A percentile compares a stretch with the other conserved stretches of the same genome.
Conservation (phyloP, 2,113 vertebrate genomes). For the Eulemur rufifrons region DNA sequence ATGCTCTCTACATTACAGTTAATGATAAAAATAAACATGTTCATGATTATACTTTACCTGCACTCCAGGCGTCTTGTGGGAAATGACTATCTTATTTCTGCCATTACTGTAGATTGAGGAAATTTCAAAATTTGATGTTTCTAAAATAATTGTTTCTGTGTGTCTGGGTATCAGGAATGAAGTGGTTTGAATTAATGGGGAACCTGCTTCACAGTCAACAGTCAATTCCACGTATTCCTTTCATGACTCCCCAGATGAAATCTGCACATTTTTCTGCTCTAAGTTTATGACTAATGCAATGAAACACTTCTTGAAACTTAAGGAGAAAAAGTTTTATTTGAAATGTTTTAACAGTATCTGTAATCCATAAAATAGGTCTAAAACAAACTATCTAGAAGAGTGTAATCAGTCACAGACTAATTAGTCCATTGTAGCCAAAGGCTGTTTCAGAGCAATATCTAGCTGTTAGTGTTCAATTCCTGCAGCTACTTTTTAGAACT, state of each 20-base stretch:
- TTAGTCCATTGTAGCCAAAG: neutral
- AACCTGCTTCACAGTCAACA: slow-evolving; percentile 25
- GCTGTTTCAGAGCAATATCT: neutral
- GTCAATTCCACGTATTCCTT: slow-evolving; percentile 30
- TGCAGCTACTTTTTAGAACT: neutral
- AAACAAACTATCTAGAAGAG: slow-evolving; percentile 30
- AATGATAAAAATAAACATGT: slow-evolving; percentile 53
- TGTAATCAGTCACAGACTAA: slow-evolving; percentile 41
- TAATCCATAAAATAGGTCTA: neutral
- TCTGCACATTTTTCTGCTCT: neutral
- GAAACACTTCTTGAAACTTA: neutral
- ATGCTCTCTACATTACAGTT: slow-evolving; percentile 6
- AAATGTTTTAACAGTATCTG: slow-evolving; percentile 21
- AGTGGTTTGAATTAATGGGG: slow-evolving; percentile 46
- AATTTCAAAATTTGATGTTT: slow-evolving; percentile 41
- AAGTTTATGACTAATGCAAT: neutral
- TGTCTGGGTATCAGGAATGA: neutral
- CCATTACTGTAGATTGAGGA: neutral
- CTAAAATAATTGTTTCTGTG: slow-evolving; percentile 48
- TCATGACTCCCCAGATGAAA: slow-evolving; percentile 21
- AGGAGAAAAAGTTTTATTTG: slow-evolving; percentile 24
- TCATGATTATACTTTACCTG: slow-evolving; percentile 11
- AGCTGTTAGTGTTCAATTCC: neutral
- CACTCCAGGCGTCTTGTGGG: neutral
- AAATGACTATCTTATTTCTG: slow-evolving; percentile 7